phyloP scores from a whole-genome alignment of 2,888 invertebrate species.

The Portevinia maculata region DNA sequence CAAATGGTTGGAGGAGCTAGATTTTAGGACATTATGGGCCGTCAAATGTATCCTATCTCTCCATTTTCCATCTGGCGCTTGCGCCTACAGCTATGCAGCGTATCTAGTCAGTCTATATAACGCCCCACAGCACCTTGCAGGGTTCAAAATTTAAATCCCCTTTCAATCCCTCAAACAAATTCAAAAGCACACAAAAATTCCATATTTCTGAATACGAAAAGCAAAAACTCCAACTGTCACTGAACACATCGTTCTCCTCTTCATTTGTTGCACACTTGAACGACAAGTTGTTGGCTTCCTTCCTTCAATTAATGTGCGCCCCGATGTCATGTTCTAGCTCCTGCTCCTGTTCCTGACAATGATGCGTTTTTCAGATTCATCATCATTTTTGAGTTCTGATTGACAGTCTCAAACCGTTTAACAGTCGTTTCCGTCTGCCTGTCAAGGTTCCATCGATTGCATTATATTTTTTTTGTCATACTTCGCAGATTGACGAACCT shows the following conservation, averaged over 20 bases:
- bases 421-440: slow-evolving; percentile 68
- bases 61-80: too few species aligned
- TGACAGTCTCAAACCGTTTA: slow-evolving; percentile 71
- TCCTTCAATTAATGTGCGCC: slow-evolving; percentile 31
- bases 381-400: slow-evolving; percentile 68
- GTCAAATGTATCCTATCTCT: too few species aligned
- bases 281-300: slow-evolving; percentile 58
- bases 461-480: slow-evolving; percentile 14
- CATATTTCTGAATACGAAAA: neutral
- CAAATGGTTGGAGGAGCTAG: too few species aligned
- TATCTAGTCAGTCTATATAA: too few species aligned
- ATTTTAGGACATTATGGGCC: too few species aligned
- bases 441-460: slow-evolving; percentile 40
- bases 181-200: neutral
- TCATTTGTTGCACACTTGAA: slow-evolving; percentile 55
- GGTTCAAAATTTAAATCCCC: too few species aligned
- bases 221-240: neutral
- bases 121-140: too few species aligned
- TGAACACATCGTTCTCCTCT: slow-evolving; percentile 10
- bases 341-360: neutral
- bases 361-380: slow-evolving; percentile 62
- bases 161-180: too few species aligned
- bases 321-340: slow-evolving; percentile 52
- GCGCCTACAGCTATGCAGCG: too few species aligned
- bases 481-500: slow-evolving; percentile 45